Conservation (phyloP, 2,113 vertebrate genomes). For the Platycercus adscitus region DNA sequence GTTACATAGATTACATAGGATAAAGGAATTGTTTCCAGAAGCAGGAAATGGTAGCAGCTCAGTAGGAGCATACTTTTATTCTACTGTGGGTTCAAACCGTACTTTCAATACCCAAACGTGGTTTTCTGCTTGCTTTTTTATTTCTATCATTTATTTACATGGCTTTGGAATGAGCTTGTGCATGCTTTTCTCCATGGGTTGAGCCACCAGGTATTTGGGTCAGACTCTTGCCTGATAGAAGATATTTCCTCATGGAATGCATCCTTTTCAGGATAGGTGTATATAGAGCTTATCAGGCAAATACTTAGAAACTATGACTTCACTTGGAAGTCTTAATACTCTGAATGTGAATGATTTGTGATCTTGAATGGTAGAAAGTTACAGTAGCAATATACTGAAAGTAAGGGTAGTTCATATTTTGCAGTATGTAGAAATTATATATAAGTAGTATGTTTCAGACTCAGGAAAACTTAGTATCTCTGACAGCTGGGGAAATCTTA, state of each 20-base stretch:
- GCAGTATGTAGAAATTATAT: background rate
- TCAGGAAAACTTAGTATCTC: background rate
- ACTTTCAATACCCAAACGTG: background rate
- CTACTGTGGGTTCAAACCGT: background rate
- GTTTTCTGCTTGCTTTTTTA: background rate
- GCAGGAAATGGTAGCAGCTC: background rate
- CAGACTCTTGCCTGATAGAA: background rate
- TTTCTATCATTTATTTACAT: background rate
- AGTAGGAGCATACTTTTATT: background rate
- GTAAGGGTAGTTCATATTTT: background rate
- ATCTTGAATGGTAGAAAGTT: background rate
- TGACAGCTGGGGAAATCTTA: background rate
- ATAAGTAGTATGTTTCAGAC: background rate
- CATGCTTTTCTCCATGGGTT: constrained; percentile 8
- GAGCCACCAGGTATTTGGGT: background rate
- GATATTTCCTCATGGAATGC: background rate
- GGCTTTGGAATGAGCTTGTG: background rate
- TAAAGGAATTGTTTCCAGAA: background rate
- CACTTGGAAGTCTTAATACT: background rate
- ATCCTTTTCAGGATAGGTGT: background rate
- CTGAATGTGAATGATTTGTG: background rate
- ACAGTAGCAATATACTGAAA: background rate
- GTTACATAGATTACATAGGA: background rate
- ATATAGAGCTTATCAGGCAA: background rate
- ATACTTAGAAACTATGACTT: background rate